These are phyloP conservation scores for Agrochola lota DNA, from an alignment of 2,888 invertebrate genomes.

Conservation along the genomic window DNA sequence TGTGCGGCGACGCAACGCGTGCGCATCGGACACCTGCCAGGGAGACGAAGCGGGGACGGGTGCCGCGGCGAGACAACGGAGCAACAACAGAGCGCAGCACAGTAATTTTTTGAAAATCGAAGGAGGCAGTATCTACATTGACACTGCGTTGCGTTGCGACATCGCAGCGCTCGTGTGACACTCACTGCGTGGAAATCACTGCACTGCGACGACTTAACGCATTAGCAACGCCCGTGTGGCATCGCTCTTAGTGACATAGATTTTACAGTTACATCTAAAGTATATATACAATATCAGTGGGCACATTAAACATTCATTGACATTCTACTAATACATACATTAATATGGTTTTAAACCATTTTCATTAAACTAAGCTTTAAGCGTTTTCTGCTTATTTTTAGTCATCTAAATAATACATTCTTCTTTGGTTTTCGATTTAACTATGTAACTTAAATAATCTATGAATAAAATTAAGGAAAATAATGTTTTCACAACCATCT, in stretches of 20 bases:
- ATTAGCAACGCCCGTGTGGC: no score
- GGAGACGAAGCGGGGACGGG: no score
- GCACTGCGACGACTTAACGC: no score
- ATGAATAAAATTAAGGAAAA: conserved; percentile 13
- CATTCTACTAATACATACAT: conserved; percentile 15
- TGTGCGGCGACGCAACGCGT: no score
- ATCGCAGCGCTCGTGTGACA: no score
- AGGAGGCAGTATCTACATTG: no score
- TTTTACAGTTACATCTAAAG: conserved; percentile 1
- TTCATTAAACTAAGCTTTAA: conserved; percentile 50
- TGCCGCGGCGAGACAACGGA: no score
- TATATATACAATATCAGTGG: conserved; percentile 6
- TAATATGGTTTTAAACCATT: conserved; percentile 55
- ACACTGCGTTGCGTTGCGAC: no score
- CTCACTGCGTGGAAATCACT: no score
- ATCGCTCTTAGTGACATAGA: background rate
- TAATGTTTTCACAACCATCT: conserved; percentile 54
- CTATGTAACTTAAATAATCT: conserved; percentile 30
- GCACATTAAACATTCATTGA: conserved; percentile 34
- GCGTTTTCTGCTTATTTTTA: conserved; percentile 58
- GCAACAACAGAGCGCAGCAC: no score
- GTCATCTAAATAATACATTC: conserved; percentile 42
- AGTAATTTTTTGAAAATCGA: no score
- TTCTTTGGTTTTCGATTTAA: conserved; percentile 46
- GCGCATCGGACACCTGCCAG: no score